A percentile compares a stretch with the other conserved stretches of the same genome.
phyloP scores from a whole-genome alignment of 2,888 invertebrate species.

The Agriopis leucophaearia region DNA sequence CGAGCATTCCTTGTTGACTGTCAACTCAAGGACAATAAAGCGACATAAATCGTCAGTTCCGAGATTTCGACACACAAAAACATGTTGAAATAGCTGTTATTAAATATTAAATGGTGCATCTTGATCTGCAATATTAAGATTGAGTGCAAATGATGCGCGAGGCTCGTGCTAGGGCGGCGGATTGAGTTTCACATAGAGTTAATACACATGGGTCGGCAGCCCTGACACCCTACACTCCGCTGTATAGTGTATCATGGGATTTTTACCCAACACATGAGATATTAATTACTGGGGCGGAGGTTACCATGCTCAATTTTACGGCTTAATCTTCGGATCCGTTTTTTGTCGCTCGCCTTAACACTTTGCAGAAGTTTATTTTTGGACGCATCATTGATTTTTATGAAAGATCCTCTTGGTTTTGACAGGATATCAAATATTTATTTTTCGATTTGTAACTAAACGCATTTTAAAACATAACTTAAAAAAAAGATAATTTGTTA shows the following conservation, averaged over 20 bases:
- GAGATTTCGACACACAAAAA: conserved; percentile 63
- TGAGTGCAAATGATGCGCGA: conserved; percentile 79
- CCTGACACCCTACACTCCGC: conserved; percentile 56
- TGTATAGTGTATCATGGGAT: conserved; percentile 50
- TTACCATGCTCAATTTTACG: conserved; percentile 75
- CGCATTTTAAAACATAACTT: neutral
- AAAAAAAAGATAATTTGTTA: too few relatives aligned
- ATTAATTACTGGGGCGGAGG: conserved; percentile 76
- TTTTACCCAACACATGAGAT: conserved; percentile 75
- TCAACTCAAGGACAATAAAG: neutral
- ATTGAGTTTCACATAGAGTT: conserved; percentile 60
- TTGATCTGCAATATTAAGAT: conserved; percentile 79
- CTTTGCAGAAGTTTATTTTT: conserved; percentile 28
- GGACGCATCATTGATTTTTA: conserved; percentile 40
- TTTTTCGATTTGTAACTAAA: neutral
- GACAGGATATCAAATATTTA: conserved; percentile 17
- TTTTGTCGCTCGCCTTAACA: conserved; percentile 41
- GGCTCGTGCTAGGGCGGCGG: conserved; percentile 74
- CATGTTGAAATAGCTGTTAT: conserved; percentile 69
- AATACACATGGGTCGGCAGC: conserved; percentile 51
- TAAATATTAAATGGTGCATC: conserved; percentile 80
- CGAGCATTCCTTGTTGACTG: neutral
- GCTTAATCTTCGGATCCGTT: conserved; percentile 59
- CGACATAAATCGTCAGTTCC: conserved; percentile 48
- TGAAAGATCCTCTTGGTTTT: conserved; percentile 39